Conservation (phyloP, 1,140 invertebrate genomes). For the Drosophila sechellia region DNA sequence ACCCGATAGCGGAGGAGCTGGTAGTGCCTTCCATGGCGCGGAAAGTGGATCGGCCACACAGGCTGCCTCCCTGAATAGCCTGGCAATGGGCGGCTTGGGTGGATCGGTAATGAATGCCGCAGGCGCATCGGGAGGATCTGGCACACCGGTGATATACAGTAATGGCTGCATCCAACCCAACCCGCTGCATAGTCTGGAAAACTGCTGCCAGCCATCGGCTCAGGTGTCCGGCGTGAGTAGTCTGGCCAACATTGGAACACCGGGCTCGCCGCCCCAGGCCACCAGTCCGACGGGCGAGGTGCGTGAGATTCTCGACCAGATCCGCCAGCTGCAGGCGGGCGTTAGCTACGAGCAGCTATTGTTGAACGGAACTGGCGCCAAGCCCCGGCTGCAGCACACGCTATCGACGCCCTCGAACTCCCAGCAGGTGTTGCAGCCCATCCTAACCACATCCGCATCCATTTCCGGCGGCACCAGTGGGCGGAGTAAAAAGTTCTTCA, state of each 20-base stretch:
- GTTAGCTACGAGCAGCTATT: constrained; percentile 73
- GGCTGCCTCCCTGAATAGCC: constrained; percentile 53
- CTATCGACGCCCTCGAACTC: constrained; percentile 61
- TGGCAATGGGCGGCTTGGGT: constrained; percentile 50
- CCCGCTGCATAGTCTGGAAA: constrained; percentile 77
- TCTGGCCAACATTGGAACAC: constrained; percentile 87
- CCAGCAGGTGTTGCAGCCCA: constrained; percentile 35
- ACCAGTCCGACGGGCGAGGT: constrained; percentile 91
- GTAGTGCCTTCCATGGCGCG: constrained; percentile 3
- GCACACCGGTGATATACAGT: constrained; percentile 61
- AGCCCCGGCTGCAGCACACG: constrained; percentile 66
- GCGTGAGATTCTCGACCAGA: constrained; percentile 88
- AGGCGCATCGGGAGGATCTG: constrained; percentile 28
- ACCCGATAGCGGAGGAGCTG: constrained; percentile 15
- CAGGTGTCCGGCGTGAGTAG: constrained; percentile 89
- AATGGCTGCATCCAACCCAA: constrained; percentile 74
- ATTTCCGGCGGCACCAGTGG: constrained; percentile 14
- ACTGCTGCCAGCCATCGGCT: constrained; percentile 74
- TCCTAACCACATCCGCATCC: constrained; percentile 34
- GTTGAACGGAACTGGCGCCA: constrained; percentile 33
- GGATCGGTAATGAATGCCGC: constrained; percentile 1
- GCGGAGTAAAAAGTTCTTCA: constrained; percentile 71
- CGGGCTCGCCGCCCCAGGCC: constrained; percentile 90
- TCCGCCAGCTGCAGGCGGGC: constrained; percentile 87
- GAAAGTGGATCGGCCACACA: constrained; percentile 48